phyloP scores from a whole-genome alignment of 1,140 invertebrate species.

The Eurosta solidaginis region DNA sequence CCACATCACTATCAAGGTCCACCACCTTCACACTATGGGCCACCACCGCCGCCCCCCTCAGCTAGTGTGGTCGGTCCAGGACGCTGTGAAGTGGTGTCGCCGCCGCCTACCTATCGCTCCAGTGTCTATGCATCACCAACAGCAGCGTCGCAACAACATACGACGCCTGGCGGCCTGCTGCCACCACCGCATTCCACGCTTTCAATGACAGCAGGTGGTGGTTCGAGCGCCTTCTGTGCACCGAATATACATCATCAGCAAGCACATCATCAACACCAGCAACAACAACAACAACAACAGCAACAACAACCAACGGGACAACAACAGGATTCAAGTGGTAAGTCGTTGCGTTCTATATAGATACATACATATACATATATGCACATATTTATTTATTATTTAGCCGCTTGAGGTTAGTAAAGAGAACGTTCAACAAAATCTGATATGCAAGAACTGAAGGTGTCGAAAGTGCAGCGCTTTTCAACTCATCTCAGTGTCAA shows the following conservation, averaged over 20 bases:
- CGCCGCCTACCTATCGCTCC: slow-evolving; percentile 53
- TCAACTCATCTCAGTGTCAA: background rate
- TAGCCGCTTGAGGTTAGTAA: background rate
- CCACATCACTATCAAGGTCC: slow-evolving; percentile 33
- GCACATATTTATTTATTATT: background rate
- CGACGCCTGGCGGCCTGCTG: background rate
- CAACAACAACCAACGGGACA: slow-evolving; percentile 36
- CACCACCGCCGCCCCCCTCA: slow-evolving; percentile 37
- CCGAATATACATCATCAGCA: slow-evolving; percentile 52
- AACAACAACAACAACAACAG: slow-evolving; percentile 35
- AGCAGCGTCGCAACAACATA: background rate
- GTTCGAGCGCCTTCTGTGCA: slow-evolving; percentile 54
- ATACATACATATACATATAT: background rate
- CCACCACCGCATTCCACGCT: slow-evolving; percentile 33
- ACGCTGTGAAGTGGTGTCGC: slow-evolving; percentile 53
- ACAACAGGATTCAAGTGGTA: slow-evolving; percentile 53
- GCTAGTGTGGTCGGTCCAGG: slow-evolving; percentile 34
- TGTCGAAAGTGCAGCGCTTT: background rate
- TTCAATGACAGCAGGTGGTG: slow-evolving; percentile 42
- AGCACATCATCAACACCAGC: slow-evolving; percentile 46
- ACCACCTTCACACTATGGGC: slow-evolving; percentile 30
- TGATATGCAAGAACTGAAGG: background rate
- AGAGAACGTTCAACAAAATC: background rate
- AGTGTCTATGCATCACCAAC: slow-evolving; percentile 40
- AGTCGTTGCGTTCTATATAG: slow-evolving; percentile 27